Evolutionary conservation across 2,888 invertebrate genomes (phyloP).

Genomic region (Phortica okadai): DNA sequence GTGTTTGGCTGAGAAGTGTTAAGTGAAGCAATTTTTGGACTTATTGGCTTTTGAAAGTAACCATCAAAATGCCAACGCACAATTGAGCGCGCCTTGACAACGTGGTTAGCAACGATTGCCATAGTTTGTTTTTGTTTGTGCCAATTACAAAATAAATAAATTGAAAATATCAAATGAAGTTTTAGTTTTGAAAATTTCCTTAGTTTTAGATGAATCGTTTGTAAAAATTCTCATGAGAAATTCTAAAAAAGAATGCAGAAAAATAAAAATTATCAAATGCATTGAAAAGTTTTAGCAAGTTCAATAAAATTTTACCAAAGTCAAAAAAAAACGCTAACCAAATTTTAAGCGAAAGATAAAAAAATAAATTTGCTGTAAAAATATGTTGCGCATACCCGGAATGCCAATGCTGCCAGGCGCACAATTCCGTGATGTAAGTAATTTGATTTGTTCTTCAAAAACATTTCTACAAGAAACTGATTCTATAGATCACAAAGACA

Average conservation of each 20-base stretch:
- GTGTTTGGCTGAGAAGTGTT: too few relatives aligned
- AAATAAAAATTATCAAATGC: background rate
- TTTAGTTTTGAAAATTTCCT: background rate
- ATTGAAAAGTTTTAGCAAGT: slow-evolving; percentile 16
- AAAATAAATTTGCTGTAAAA: slow-evolving; percentile 35
- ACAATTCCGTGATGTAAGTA: slow-evolving; percentile 82
- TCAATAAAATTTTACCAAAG: background rate
- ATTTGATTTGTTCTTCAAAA: background rate
- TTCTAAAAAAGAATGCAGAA: too few relatives aligned
- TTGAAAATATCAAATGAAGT: background rate
- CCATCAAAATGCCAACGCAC: slow-evolving; percentile 49
- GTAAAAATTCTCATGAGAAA: too few relatives aligned
- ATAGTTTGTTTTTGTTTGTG: slow-evolving; percentile 57
- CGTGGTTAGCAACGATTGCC: slow-evolving; percentile 53
- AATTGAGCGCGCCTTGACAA: slow-evolving; percentile 59
- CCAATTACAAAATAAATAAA: slow-evolving; percentile 61
- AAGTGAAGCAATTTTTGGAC: too few relatives aligned
- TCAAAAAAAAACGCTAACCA: background rate
- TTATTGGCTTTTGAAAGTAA: background rate
- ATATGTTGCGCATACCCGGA: slow-evolving; percentile 80
- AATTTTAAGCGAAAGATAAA: background rate
- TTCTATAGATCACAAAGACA: slow-evolving; percentile 76
- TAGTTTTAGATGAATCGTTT: background rate
- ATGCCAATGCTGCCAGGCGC: slow-evolving; percentile 87
- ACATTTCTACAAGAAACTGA: background rate